Evolutionary conservation across 2,888 invertebrate genomes (phyloP).

Genomic region (Escarpia spicata): DNA sequence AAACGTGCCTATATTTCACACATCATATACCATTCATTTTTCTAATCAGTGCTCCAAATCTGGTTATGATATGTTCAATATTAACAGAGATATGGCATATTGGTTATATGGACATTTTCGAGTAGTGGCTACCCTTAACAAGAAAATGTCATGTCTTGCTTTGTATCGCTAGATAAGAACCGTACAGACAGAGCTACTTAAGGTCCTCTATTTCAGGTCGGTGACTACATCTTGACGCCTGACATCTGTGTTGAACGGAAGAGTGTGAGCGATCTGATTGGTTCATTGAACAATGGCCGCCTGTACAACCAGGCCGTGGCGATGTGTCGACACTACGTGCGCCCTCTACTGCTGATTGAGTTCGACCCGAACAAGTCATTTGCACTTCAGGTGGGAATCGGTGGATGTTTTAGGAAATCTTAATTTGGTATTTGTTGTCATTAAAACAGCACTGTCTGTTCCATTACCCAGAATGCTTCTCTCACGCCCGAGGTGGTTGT

Average conservation of each 20-base stretch:
- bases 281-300: constrained; percentile 92
- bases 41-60: too few species aligned
- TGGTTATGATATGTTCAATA: too few species aligned
- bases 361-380: constrained; percentile 93
- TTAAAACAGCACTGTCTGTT: too few species aligned
- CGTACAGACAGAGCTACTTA: not conserved
- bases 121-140: too few species aligned
- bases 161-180: not conserved
- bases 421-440: not conserved
- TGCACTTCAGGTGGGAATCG: constrained; percentile 77
- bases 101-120: too few species aligned
- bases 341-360: constrained; percentile 88
- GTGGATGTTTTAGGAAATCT: not conserved
- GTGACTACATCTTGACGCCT: constrained; percentile 96
- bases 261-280: constrained; percentile 93
- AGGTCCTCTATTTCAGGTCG: constrained; percentile 74
- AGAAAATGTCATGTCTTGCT: not conserved
- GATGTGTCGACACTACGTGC: constrained; percentile 77
- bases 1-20: too few species aligned
- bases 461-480: too few species aligned
- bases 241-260: constrained; percentile 97
- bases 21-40: too few species aligned
- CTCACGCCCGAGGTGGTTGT: too few species aligned
- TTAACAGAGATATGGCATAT: too few species aligned
- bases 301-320: constrained; percentile 94